Base-by-base conservation (phyloP, 2,888 invertebrate species). In the Erebia palarica region DNA sequence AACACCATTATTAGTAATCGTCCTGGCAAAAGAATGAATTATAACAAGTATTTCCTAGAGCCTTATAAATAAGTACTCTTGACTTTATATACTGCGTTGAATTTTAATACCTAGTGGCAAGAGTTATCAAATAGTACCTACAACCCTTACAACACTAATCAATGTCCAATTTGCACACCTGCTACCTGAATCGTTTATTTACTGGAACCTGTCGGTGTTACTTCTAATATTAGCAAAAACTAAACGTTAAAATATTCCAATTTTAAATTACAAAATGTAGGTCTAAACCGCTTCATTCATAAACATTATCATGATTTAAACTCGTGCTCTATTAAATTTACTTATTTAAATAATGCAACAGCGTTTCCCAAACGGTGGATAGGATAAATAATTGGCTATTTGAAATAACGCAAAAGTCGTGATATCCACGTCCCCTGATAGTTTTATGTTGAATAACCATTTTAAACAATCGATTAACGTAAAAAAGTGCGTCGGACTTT, bases 211-310 rank as follows among this genome's bases (percentile, higher is more conserved):
- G 53, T 53, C 27, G 36, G 65, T 53, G 9, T 60, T 60, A 44
- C 65, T 51, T 53, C 8, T 16, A 65, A 65, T 16, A 53, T 10
- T 36, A 53, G 64, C 53, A 21, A 65, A 57, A 65, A 65, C 55
- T 42, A 16, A 44, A 55, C 14, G 9, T 65, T 57, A 65, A 55
- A 55, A 44, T 65, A 65, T 55, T 57, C 65, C 16, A 13, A 44
- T 44, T 65, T 44, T 18, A 42, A 44, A 65, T 57, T 57, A 55
- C 36, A 42, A 57, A 65, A 65, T 65, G 16, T 65, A 42, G 44
- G 13, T 57, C 65, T n/a, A 44, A 65, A 65, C 65, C 3, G 59
- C 58, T 59, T 59, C 58, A 59, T 67, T 59, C 58, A 67, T 67
- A 67, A 21, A 59, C 47, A 67, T 57, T 11, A 44, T 65, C 42